Base-by-base conservation (phyloP, 2,888 invertebrate genomes). In the Sturmia bella region DNA sequence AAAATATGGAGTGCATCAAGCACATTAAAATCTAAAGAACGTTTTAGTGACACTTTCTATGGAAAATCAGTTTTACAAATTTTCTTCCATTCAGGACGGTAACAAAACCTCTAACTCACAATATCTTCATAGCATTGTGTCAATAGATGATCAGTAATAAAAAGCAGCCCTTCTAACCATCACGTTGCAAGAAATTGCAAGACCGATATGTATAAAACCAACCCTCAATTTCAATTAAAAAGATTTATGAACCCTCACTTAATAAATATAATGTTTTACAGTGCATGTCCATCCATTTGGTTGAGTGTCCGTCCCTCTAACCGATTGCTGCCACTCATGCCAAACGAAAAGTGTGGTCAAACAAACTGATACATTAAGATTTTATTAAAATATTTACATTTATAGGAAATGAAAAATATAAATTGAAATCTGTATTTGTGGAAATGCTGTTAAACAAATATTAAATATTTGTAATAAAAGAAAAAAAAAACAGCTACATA, bases 161-260 rank as follows among this genome's bases (percentile, higher is more conserved):
- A 61, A 61, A 61, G 21, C 76, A 75, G 69, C 76, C 27, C 61
- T 43, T 3, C n/a, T 48, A 19, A 17, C 2, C 19, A 64, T 15
- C 13, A 7, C 32, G n/a, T 54, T 32, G 15, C n/a, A 59, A 50
- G 50, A 11, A 3, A 12, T 17, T 50, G n/a, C 27, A 21, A 9
- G 9, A 32, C 50, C 48, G 32, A 70, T 4, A 63, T 48, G 52
- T 48, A 24, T 15, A 37, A 56, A 68, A 78, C n/a, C 82, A 78
- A 78, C 82, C 82, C 82, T 64, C 66, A 70, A 64, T 70, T 75
- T 70, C 54, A 74, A 74, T 82, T 70, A 70, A 78, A 78, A 75
- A 70, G 64, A 48, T 74, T 61, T 43, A 32, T 63, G 63, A 78
- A 54, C 78, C 78, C 78, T 82, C 59, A 78, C 74, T 69, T 64